Evolutionary conservation across 2,888 invertebrate species (phyloP).

Genomic region (Cheilosia soror): DNA sequence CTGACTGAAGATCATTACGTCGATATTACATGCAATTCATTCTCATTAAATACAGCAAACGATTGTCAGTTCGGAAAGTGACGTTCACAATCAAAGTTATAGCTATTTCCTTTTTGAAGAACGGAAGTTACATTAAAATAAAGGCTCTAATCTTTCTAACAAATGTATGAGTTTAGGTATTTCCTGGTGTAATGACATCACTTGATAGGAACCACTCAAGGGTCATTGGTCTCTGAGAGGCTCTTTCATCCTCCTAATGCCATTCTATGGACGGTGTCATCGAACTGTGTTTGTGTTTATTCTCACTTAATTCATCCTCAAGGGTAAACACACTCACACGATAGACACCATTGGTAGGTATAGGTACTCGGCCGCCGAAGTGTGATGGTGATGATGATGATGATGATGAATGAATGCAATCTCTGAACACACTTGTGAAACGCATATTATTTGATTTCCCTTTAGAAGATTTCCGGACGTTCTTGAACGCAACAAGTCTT

Average conservation of each 20-base stretch:
- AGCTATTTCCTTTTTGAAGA: conserved; percentile 16
- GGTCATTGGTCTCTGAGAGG: conserved; percentile 9
- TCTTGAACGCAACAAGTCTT: conserved; percentile 8
- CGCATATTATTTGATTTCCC: conserved; percentile 47
- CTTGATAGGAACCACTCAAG: conserved; percentile 35
- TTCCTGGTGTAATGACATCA: conserved; percentile 10
- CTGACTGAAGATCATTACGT: background rate
- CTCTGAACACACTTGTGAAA: conserved; percentile 32
- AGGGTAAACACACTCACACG: background rate
- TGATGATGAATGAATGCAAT: conserved; percentile 56
- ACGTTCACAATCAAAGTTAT: background rate
- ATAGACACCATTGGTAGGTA: background rate
- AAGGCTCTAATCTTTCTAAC: conserved; percentile 4
- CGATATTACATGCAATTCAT: conserved; percentile 11
- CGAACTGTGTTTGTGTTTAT: conserved; percentile 49
- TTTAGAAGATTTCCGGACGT: conserved; percentile 64
- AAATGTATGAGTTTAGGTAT: background rate
- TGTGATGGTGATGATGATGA: conserved; percentile 46
- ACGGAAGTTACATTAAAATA: conserved; percentile 26
- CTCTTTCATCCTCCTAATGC: conserved; percentile 21
- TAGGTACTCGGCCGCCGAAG: background rate
- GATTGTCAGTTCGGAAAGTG: conserved; percentile 3
- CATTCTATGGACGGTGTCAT: conserved; percentile 40
- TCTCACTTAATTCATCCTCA: conserved; percentile 37
- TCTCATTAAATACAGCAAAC: conserved; percentile 11